Evolutionary conservation across 1,140 invertebrate species (phyloP), one percentile per base, ranked within the genome.

Genomic region (Diorhabda elongata): DNA sequence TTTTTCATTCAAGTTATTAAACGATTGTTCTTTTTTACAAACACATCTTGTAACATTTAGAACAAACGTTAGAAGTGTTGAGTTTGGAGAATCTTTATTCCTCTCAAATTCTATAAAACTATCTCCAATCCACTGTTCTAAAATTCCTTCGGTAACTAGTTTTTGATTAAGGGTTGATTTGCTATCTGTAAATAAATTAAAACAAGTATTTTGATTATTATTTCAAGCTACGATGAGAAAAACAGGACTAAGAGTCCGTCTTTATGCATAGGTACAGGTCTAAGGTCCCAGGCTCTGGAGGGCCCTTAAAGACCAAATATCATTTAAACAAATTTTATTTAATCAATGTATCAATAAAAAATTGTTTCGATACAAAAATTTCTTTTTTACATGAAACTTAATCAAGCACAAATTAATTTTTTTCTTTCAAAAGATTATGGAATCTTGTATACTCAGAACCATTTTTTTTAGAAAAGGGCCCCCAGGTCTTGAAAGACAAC

Each of bases 11-110:
- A 82, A 79, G 41, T 73, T 65, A 42, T 80, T 69, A 72, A 85
- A 86, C 44, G 69, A 47, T 47, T 73, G 9, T 74, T 85, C 83
- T 71, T 83, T 71, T 56, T 73, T 68, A 26, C 81, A 82, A n/a
- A 86, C 66, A 41, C 81, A 64, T 8, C 82, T 82, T 3, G 83
- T 71, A 5, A 86, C 71, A 75, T 83, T 83, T 64, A 86, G 69
- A 5, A 80, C 80, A 71, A 86, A 85, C 58, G 78, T 79, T 3
- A 75, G 72, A 42, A 85, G 75, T 61, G 79, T 76, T 66, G 82
- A 79, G 8, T 81, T 80, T 5, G 84, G 82, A 56, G 58, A 69
- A 41, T 61, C 57, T 42, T 67, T 45, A 2, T 61, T 66, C 26
- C 67, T 62, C 58, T 77, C 72, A 76, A 76, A 80, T 65, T 74